Evolutionary conservation across 2,888 invertebrate species (phyloP).

Genomic region (Dugesia japonica): DNA sequence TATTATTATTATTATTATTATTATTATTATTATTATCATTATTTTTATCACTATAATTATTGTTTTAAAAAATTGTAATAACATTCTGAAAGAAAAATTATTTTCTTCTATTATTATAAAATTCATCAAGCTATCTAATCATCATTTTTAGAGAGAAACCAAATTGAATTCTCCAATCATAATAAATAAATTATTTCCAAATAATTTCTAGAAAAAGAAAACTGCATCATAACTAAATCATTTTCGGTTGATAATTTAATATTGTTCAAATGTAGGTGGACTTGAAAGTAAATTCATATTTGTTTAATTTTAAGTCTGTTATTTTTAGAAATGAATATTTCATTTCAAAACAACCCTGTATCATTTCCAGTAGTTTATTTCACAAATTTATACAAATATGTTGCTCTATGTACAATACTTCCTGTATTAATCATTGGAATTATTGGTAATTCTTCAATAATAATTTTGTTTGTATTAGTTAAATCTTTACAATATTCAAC

Average conservation of each 20-base stretch:
- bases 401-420: not conserved
- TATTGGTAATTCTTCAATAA: not conserved
- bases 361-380: not conserved
- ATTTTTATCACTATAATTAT: too few species aligned
- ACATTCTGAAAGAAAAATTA: too few species aligned
- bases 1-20: too few species aligned
- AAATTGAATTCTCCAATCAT: not conserved
- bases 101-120: too few species aligned
- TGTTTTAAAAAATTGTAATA: too few species aligned
- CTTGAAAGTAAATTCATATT: too few species aligned
- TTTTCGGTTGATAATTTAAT: not conserved
- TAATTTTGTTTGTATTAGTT: not conserved
- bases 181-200: slow-evolving; percentile 7
- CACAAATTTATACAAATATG: not conserved
- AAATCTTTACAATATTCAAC: not conserved
- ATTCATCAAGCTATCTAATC: too few species aligned
- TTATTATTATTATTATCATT: too few species aligned
- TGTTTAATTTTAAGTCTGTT: too few species aligned
- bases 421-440: not conserved
- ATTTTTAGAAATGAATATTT: slow-evolving; percentile 1
- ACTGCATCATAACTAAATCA: not conserved
- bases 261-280: not conserved
- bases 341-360: not conserved
- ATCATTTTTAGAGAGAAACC: too few species aligned
- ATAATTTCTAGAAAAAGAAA: not conserved